phyloP scores from a whole-genome alignment of 2,888 invertebrate species.

The Shargacucullia verbasci region DNA sequence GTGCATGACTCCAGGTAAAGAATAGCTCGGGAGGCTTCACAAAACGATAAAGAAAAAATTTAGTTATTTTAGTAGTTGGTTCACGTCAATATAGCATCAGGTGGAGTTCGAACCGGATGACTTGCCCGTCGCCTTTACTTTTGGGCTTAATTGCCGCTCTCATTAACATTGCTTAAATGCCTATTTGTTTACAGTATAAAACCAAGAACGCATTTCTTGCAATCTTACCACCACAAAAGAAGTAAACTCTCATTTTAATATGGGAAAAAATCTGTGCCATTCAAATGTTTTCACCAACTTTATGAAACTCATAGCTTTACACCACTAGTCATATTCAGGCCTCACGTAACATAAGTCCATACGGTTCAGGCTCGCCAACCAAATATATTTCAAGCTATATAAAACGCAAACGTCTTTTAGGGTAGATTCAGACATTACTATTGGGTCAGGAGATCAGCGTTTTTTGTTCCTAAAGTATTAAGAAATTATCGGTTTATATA shows the following conservation, averaged over 20 bases:
- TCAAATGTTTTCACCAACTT: constrained; percentile 11
- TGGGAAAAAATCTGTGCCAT: constrained; percentile 1
- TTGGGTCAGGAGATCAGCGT: constrained; percentile 23
- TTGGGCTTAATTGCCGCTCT: too few relatives aligned
- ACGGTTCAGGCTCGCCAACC: constrained; percentile 30
- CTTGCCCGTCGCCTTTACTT: too few relatives aligned
- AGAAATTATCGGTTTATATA: too few relatives aligned
- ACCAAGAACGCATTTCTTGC: not conserved
- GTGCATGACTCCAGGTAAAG: too few relatives aligned
- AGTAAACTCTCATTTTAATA: constrained; percentile 6
- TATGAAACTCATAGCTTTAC: constrained; percentile 27
- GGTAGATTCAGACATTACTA: constrained; percentile 41
- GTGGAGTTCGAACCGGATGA: too few relatives aligned
- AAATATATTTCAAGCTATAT: constrained; percentile 58
- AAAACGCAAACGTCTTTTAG: constrained; percentile 53
- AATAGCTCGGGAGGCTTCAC: too few relatives aligned
- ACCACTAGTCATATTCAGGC: constrained; percentile 16
- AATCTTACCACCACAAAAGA: not conserved
- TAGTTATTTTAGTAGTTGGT: too few relatives aligned
- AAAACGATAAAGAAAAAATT: too few relatives aligned
- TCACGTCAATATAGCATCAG: too few relatives aligned
- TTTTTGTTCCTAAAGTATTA: too few relatives aligned
- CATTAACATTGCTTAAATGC: too few relatives aligned
- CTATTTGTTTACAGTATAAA: too few relatives aligned
- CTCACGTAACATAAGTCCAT: constrained; percentile 13